Conservation (phyloP, 2,113 vertebrate genomes). For the Melanostigma gelatinosum region DNA sequence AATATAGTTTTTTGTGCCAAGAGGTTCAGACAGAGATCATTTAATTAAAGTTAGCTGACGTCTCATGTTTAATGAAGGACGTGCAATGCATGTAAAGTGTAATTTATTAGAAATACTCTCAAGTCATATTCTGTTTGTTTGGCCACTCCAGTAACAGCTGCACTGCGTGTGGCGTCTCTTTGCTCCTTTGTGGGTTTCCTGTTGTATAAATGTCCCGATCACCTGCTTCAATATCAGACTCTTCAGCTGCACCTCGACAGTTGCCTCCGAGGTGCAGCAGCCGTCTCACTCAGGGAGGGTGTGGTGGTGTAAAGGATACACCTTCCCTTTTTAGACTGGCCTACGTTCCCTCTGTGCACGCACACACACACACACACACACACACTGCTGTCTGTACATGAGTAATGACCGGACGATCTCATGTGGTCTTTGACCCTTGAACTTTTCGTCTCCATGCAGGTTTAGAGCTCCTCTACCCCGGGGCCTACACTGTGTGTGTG, state of each 20-base stretch:
- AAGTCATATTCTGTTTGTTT: no score
- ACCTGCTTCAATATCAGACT: slow-evolving; percentile 30
- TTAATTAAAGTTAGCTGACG: no score
- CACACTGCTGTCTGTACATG: slow-evolving; percentile 53
- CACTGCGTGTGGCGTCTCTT: slow-evolving; percentile 10
- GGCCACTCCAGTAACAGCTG: no score
- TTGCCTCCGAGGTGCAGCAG: slow-evolving; percentile 48
- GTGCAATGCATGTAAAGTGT: no score
- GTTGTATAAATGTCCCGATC: slow-evolving; percentile 43
- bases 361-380: slow-evolving; percentile 26
- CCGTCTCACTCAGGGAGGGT: slow-evolving; percentile 26
- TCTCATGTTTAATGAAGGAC: no score
- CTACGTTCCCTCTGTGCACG: slow-evolving; percentile 64
- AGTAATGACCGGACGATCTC: slow-evolving; percentile 64
- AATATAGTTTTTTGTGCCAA: no score
- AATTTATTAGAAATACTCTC: no score
- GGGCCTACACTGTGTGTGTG: slow-evolving; percentile 35
- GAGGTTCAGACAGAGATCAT: no score
- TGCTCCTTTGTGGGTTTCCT: slow-evolving; percentile 5
- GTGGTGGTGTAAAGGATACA: slow-evolving; percentile 71
- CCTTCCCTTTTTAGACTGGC: slow-evolving; percentile 76
- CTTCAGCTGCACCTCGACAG: slow-evolving; percentile 50
- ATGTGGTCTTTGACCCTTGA: slow-evolving; percentile 71
- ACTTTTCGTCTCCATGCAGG: slow-evolving; percentile 44
- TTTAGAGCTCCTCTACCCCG: slow-evolving; percentile 41